Percentiles rank a stretch among this genome's conserved stretches.
These are phyloP conservation scores for Sylvicapra grimmia DNA, from an alignment of 2,113 vertebrate genomes.

Conservation along the genomic window DNA sequence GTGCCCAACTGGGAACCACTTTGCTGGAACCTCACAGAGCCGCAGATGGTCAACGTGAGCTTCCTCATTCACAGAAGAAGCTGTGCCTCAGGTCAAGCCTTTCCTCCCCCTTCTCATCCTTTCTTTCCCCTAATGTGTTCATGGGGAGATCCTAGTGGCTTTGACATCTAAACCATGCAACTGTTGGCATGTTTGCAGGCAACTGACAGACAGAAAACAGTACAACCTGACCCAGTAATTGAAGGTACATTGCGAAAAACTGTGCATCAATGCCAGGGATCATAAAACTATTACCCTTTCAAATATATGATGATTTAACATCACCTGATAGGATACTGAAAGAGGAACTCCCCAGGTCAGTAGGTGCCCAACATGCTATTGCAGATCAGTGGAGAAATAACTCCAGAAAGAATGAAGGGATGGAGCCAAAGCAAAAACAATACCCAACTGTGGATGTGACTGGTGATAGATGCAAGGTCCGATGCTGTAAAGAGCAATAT, in stretches of 20 bases:
- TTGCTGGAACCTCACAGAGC: not conserved
- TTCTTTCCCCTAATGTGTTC: not conserved
- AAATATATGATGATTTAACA: not conserved
- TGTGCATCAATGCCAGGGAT: not conserved
- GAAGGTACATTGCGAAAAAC: not conserved
- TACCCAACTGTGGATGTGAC: no score
- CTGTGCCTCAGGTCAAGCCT: not conserved
- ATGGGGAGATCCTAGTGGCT: not conserved
- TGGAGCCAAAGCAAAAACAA: no score
- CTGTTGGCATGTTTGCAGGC: not conserved
- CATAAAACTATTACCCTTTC: not conserved
- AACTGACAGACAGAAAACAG: not conserved
- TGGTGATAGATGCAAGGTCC: no score
- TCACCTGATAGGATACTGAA: no score
- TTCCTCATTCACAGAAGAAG: not conserved
- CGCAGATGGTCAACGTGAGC: rapidly evolving
- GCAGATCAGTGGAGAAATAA: no score
- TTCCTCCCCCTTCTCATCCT: not conserved
- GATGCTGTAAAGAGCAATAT: no score
- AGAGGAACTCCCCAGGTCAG: no score
- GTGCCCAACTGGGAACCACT: not conserved
- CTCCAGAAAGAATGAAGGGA: no score
- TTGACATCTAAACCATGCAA: not conserved
- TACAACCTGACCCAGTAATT: not conserved
- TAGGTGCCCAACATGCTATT: no score